Base-by-base conservation (phyloP, 1,140 invertebrate genomes). In the Neocloeon triangulifer region DNA sequence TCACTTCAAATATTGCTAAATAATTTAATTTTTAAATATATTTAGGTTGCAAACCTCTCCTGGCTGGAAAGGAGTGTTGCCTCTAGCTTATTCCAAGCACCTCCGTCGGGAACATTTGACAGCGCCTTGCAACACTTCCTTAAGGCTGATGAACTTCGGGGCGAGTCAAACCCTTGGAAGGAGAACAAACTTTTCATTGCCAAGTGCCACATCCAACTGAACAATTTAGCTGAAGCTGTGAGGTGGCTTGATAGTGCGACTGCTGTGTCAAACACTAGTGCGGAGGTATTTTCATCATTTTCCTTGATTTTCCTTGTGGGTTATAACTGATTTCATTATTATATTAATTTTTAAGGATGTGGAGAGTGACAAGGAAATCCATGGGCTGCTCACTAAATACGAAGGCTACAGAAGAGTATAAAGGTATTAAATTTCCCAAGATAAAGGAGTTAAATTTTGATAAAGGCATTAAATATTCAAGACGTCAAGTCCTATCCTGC, bases 51-150 rank as follows among this genome's bases (percentile, higher is more conserved):
- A 21, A 55, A 50, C 41, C 50, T 77, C 31, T 58, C 61, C 10
- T 77, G 71, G 71, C 40, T 76, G 22, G 71, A 81, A 46, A 58
- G 66, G 38, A 75, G 73, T 51, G 60, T 75, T 18, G 77, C 74
- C 9, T 47, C 64, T 16, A 62, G 73, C 10, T 47, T 81, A 12
- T 77, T 69, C 55, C 63, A 62, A 6, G 61, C 67, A 33, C 59
- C 69, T 23, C 75, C 75, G 19, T 55, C 49, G 39, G 58, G 63
- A 2, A 67, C 65, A 1, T 62, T 63, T 34, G 52, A 67, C 30
- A 74, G 81, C 37, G 73, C 76, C 12, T 48, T 73, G n/a, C 40
- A 46, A 16, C 52, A 67, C 44, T 72, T 80, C 34, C 37, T 66
- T 33, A 53, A 64, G 43, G 70, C 73, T 14, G 71, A 79, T 38